Percentiles rank a stretch among this genome's conserved stretches.
phyloP scores from a whole-genome alignment of 2,888 invertebrate genomes.

The Lasioglossum zephyrum region DNA sequence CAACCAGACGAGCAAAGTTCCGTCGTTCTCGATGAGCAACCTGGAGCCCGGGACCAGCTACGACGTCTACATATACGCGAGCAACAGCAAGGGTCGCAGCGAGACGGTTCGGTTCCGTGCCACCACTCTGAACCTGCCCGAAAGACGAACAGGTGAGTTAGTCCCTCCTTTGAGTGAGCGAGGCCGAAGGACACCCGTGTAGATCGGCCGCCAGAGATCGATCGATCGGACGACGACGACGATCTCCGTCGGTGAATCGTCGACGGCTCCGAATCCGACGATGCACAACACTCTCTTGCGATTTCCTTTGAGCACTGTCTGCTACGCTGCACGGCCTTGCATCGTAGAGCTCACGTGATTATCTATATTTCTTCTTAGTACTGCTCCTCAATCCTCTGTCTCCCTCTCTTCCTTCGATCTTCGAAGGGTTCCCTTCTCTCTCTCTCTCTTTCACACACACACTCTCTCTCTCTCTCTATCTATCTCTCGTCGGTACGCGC shows the following conservation, averaged over 20 bases:
- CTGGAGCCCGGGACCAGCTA: constrained; percentile 89
- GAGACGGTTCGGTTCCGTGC: constrained; percentile 88
- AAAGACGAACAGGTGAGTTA: constrained; percentile 89
- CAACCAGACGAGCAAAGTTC: constrained; percentile 86
- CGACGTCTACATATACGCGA: constrained; percentile 89
- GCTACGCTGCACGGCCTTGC: constrained; percentile 82
- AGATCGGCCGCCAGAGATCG: constrained; percentile 22
- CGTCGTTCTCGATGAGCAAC: constrained; percentile 88
- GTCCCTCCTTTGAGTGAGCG: constrained; percentile 16
- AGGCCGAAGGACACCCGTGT: constrained; percentile 1
- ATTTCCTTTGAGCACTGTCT: constrained; percentile 75
- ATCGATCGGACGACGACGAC: constrained; percentile 32
- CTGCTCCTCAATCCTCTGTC: background rate
- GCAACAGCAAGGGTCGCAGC: constrained; percentile 90
- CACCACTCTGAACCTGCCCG: constrained; percentile 90
- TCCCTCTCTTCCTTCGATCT: background rate
- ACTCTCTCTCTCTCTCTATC: background rate
- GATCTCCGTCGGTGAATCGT: constrained; percentile 7
- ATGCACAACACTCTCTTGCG: constrained; percentile 39
- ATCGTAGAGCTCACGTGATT: constrained; percentile 77
- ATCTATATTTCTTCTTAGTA: constrained; percentile 50
- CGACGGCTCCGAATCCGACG: constrained; percentile 32
- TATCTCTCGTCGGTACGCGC: background rate
- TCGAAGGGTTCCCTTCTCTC: background rate
- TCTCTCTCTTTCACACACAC: background rate